Evolutionary conservation across 2,113 vertebrate species (phyloP), one percentile per base, ranked within the genome.

Genomic region (Odocoileus hemionus): DNA sequence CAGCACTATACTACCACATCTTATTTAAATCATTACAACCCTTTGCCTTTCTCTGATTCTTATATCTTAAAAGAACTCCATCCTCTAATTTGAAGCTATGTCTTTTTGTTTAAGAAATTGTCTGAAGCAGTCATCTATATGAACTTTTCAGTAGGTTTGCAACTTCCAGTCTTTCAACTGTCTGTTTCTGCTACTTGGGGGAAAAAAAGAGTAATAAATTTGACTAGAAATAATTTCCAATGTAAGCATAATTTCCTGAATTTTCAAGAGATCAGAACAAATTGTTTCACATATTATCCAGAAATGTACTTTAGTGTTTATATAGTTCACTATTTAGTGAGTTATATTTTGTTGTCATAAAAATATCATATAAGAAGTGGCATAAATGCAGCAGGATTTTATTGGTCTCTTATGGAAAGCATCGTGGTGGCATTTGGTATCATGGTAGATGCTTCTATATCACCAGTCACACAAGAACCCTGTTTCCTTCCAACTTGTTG

Each of bases 91-190:
- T 60, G 10, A 93, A 91, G 36, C 54, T 39, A 33, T 33, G 55
- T 76, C 19, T 90, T 58, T 80, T 54, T 30, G 17, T 85, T 74
- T 91, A 93, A 91, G 76, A 84, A 85, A 89, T 25, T 87, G 3
- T 92, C 50, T 21, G 79, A 91, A 89, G 61, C 92, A 80, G 11
- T 82, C 67, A 70, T 74, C 84, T n/a, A 55, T 15, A 76, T 87
- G 80, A 95, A 96, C 21, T 96, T 55, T 95, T 84, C 86, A 92
- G 61, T 19, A 87, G n/a, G 52, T 60, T 74, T 86, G 25, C 16
- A n/a, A 80, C 52, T 90, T 43, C 52, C 15, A 80, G 2, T 47
- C 36, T 96, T 91, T 55, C 50, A 26, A 89, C 74, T 74, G 47
- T 97, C 82, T 60, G 47, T 76, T 96, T 36, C 28, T 92, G 13